Evolutionary conservation across 2,797 vertebrate genomes (phyloP).

Genomic region (Cyprinodon diabolis): DNA sequence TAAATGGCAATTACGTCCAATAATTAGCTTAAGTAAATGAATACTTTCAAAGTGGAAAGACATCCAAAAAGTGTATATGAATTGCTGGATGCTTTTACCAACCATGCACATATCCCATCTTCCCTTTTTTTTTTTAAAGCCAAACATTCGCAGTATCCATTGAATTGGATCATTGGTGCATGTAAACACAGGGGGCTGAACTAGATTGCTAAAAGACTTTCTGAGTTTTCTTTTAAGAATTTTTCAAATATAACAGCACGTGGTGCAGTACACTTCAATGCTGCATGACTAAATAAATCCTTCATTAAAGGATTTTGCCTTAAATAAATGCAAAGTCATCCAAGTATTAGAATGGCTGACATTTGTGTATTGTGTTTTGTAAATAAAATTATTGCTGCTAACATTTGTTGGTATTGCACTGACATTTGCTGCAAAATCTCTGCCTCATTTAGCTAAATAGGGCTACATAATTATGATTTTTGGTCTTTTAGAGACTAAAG

Average conservation of each 20-base stretch:
- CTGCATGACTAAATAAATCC: no score
- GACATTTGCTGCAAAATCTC: conserved; percentile 23
- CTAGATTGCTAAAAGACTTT: neutral
- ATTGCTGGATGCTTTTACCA: neutral
- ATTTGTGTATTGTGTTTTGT: conserved; percentile 3
- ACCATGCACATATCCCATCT: neutral
- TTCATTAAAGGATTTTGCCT: neutral
- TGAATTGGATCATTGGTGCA: neutral
- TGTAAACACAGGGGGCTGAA: neutral
- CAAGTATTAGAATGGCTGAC: neutral
- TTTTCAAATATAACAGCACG: neutral
- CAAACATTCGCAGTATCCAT: neutral
- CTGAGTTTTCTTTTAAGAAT: neutral
- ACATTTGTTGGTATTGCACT: conserved; percentile 8
- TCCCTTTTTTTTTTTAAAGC: neutral
- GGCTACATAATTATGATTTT: neutral
- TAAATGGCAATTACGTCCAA: no score
- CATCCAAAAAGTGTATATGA: neutral
- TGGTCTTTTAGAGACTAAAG: conserved; percentile 1
- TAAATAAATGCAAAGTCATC: neutral
- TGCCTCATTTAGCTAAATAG: conserved; percentile 10
- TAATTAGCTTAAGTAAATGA: neutral
- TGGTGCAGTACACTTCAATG: no score
- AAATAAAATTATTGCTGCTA: conserved; percentile 24
- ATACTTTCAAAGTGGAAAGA: neutral